Conservation (phyloP, 2,113 vertebrate species). For the Daboia siamensis region DNA sequence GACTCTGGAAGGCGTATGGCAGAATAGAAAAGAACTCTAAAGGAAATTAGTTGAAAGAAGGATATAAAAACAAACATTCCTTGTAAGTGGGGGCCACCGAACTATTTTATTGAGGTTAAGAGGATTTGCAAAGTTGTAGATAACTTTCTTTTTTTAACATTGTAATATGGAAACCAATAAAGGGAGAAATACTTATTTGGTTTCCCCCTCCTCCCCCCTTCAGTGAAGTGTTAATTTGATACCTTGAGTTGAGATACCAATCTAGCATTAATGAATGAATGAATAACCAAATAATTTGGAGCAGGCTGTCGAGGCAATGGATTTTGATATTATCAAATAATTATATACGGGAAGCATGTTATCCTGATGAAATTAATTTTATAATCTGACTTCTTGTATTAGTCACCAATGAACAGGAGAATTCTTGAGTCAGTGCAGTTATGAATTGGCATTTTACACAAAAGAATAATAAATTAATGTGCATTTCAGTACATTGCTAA, state of each 20-base stretch:
- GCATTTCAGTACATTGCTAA: not conserved
- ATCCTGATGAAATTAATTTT: slow-evolving; percentile 16
- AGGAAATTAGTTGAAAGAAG: not conserved
- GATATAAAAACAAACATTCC: not conserved
- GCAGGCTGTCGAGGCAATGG: not conserved
- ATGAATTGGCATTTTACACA: slow-evolving; percentile 1
- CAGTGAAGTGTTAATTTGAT: slow-evolving; percentile 5
- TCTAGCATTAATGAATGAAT: slow-evolving; percentile 13
- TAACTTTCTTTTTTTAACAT: not conserved
- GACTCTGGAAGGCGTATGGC: not conserved
- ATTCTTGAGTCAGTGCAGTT: not conserved
- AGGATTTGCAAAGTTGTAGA: not conserved
- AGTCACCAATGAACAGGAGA: not conserved
- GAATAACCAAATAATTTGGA: not conserved
- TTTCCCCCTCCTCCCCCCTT: not conserved
- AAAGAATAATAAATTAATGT: slow-evolving; percentile 9
- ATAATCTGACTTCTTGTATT: slow-evolving; percentile 6
- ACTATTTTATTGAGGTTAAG: not conserved
- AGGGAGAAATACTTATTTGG: not conserved
- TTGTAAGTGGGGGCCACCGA: not conserved
- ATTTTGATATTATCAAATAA: slow-evolving; percentile 20
- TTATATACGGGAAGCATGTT: not conserved
- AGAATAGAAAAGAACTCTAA: not conserved
- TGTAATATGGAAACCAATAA: not conserved
- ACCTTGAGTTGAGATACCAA: not conserved